Evolutionary conservation across 2,797 vertebrate genomes (phyloP), one percentile per base, ranked within the genome.

Genomic region (Cichlasoma orientale): DNA sequence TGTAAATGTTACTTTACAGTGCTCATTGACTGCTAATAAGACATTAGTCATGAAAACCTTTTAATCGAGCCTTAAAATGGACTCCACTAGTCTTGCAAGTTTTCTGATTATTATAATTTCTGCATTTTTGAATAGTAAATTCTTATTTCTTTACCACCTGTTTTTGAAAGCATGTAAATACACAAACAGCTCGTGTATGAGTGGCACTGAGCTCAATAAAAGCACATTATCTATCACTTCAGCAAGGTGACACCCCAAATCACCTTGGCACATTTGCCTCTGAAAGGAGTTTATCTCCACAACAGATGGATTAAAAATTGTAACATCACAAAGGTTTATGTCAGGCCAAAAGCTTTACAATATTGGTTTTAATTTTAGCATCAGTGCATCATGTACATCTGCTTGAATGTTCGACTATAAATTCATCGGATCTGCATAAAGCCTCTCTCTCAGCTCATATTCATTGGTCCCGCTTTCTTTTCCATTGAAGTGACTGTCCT

Each of bases 261-360:
- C 41, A 29, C 23, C 0, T 12, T 50, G 5, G 5, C 7, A 29
- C 50, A 52, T 4, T 59, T 59, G 3, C n/a, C 7, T 8, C 57
- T 61, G 13, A 59, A 36, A 68, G 16, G 18, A 50, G 5, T 18
- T 9, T 21, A 16, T 72, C 56, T 33, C 68, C 13, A 53, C 55
- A 44, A 27, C 25, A 77, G 44, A 73, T n/a, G 33, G 23, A 80
- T 86, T 76, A 74, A 83, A 80, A 59, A 59, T 3, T 3, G 6
- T 72, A 78, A 52, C 12, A 59, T 82, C 47, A 38, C 36, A 2
- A 47, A 54, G 75, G 55, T 75, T 76, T 38, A 70, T 44, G 23
- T 54, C 41, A 7, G 52, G 59, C 21, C 9, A 5, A 52, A 69
- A 21, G 31, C 54, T n/a, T 8, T n/a, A 6, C 38, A 18, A 9